Base-by-base conservation (phyloP, 1,140 invertebrate species). In the Sweltsa coloradensis region DNA sequence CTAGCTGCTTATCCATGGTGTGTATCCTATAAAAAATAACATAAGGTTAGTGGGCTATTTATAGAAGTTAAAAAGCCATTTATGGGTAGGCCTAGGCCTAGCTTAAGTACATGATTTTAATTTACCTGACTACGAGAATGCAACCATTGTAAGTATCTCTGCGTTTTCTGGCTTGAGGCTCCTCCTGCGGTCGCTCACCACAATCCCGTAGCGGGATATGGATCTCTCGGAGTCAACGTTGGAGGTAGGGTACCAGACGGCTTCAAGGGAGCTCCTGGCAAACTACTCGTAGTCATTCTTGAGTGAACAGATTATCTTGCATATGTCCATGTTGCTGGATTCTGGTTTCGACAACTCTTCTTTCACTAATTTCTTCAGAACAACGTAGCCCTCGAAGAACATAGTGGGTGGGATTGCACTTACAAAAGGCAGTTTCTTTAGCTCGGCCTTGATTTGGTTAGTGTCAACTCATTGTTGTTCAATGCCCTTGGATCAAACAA, bases 161-260 rank as follows among this genome's bases (percentile, higher is more conserved):
- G 36, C 36, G 23, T 37, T 37, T n/a, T 37, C 36, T 37, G 36
- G 36, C 23, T 37, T 37, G 16, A 37, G 36, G 23, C 16, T 19
- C 23, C 36, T 37, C 5, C 29, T 31, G 9, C 29, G 29, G 29
- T 31, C 29, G n/a, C 29, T 37, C 4, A 37, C 36, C 18, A 37
- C 36, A 4, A 37, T 22, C 11, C 7, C 18, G 23, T 37, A 37
- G 7, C 23, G 18, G 7, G n/a, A 37, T 7, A 37, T 19, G 5
- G 36, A 37, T 37, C 36, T 37, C 23, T 37, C 36, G 16, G 36
- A 37, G 36, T 37, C 36, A 9, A 37, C 36, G n/a, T 5, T 37
- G n/a, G 4, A 19, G 18, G n/a, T 4, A 11, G 36, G 36, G 18
- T 19, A 5, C 36, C 5, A 5, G 18, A 37, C 23, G 18, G 23